A percentile compares a stretch with the other conserved stretches of the same genome.
These are phyloP conservation scores for Papilio xuthus DNA, from an alignment of 1,140 invertebrate genomes.

Conservation along the genomic window DNA sequence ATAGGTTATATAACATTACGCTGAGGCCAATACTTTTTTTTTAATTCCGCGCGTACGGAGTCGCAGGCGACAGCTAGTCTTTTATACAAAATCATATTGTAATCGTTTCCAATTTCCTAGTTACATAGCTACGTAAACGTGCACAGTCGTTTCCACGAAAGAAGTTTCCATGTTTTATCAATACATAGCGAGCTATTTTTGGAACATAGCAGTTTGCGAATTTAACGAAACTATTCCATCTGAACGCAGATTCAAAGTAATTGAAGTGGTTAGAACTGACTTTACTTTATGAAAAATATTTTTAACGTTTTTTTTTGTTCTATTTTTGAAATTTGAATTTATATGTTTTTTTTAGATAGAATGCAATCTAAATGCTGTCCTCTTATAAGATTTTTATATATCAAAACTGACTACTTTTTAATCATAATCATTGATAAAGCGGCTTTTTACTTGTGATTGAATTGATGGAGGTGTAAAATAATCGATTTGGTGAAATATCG, in stretches of 20 bases:
- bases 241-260: not conserved
- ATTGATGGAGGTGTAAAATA: not conserved
- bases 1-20: too few species aligned
- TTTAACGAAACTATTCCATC: conserved; percentile 7
- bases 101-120: not conserved
- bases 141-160: not conserved
- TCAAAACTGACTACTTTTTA: not conserved
- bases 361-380: too few species aligned
- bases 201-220: not conserved
- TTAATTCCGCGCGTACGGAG: too few species aligned
- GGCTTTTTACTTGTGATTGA: not conserved
- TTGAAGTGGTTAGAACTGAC: not conserved
- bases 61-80: too few species aligned
- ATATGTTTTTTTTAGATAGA: too few species aligned
- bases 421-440: not conserved
- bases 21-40: too few species aligned
- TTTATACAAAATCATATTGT: too few species aligned
- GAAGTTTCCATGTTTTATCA: conserved; percentile 18
- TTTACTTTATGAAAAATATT: not conserved
- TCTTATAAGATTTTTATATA: not conserved
- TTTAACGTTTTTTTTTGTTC: too few species aligned
- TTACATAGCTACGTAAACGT: not conserved
- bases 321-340: not conserved
- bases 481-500: not conserved
- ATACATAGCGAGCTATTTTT: conserved; percentile 15